phyloP scores from a whole-genome alignment of 2,113 vertebrate species.

The Lophochroa leadbeateri region DNA sequence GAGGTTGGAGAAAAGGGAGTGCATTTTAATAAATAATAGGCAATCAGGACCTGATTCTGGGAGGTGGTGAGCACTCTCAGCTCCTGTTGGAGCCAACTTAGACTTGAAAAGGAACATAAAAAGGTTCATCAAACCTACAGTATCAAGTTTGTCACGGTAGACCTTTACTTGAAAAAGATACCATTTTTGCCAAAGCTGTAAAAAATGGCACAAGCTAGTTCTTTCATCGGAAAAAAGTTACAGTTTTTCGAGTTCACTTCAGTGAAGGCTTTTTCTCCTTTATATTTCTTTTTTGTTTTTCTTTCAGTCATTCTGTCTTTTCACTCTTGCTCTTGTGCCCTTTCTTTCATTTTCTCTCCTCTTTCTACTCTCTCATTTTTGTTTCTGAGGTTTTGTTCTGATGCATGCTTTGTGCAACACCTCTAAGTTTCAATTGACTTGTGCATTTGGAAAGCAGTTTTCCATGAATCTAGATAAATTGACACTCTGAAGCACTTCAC shows the following conservation, averaged over 20 bases:
- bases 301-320: background rate
- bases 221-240: background rate
- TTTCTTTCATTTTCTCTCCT: background rate
- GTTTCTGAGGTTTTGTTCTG: background rate
- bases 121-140: background rate
- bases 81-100: background rate
- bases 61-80: background rate
- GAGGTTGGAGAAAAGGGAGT: background rate
- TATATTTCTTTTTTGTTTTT: background rate
- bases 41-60: background rate
- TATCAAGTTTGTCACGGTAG: background rate
- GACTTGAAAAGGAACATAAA: background rate
- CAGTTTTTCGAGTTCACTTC: background rate
- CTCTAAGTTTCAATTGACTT: background rate
- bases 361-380: background rate
- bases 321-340: background rate
- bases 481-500: background rate
- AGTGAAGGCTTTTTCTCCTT: background rate
- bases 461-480: background rate
- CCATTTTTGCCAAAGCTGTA: background rate
- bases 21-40: slow-evolving; percentile 5
- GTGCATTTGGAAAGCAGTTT: background rate
- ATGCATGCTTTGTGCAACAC: background rate
- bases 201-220: background rate
- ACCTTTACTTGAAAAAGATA: background rate